These are phyloP conservation scores for Calephelis perditalis DNA, from an alignment of 2,888 invertebrate genomes.

Conservation along the genomic window DNA sequence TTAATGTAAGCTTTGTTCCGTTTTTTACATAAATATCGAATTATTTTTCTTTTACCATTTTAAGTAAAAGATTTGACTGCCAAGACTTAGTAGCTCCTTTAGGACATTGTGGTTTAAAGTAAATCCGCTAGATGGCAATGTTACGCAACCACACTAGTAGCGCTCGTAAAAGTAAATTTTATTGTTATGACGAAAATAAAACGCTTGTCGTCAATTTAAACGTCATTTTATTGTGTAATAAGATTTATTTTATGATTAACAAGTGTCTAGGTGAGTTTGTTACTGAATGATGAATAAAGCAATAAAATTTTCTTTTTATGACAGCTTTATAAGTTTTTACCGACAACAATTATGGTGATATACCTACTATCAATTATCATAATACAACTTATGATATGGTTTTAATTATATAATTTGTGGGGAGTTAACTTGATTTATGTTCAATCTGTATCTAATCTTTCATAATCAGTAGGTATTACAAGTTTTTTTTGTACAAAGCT, in stretches of 20 bases:
- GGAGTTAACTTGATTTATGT: no score
- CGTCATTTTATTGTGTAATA: constrained; percentile 75
- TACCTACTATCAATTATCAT: constrained; percentile 53
- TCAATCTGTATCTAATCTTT: no score
- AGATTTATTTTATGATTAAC: constrained; percentile 78
- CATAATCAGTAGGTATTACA: no score
- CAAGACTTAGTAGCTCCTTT: neutral
- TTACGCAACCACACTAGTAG: constrained; percentile 43
- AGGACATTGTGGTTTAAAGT: constrained; percentile 44
- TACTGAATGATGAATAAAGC: constrained; percentile 72
- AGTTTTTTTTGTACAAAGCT: no score
- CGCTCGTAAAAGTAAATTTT: constrained; percentile 76
- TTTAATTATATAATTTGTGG: constrained; percentile 19
- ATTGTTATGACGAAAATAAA: constrained; percentile 79
- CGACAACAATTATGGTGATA: constrained; percentile 51
- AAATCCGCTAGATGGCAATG: constrained; percentile 60
- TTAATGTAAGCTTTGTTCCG: no score
- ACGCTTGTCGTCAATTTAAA: constrained; percentile 78
- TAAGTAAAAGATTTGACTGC: no score
- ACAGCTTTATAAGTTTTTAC: constrained; percentile 66
- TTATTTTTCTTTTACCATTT: no score
- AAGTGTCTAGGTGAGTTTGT: constrained; percentile 77
- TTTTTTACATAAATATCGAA: no score
- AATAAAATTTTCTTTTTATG: constrained; percentile 71
- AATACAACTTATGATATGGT: constrained; percentile 36